phyloP scores from a whole-genome alignment of 1,140 invertebrate genomes.

The Cydia fagiglandana region DNA sequence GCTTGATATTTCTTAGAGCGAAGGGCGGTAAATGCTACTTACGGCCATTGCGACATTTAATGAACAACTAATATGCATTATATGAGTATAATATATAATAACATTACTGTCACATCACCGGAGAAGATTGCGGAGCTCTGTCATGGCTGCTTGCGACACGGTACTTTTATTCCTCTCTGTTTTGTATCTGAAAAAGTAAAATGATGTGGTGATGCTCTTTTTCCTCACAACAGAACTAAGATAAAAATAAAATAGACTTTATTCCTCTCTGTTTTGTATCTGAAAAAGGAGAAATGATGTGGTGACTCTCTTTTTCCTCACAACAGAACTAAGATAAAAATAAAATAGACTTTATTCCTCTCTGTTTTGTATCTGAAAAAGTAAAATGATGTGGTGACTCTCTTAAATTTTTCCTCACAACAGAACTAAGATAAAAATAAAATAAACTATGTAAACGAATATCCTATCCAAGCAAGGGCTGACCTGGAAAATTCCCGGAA shows the following conservation, averaged over 20 bases:
- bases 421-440: conserved; percentile 21
- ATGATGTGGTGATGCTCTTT: not conserved
- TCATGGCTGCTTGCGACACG: conserved; percentile 62
- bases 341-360: conserved; percentile 51
- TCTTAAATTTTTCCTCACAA: no score
- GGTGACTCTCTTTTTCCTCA: not conserved
- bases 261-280: conserved; percentile 69
- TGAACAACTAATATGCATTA: not conserved
- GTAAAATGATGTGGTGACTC: not conserved
- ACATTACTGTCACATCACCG: conserved; percentile 56
- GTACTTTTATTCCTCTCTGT: conserved; percentile 65
- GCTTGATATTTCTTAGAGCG: no score
- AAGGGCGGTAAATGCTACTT: not conserved
- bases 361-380: conserved; percentile 60
- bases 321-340: conserved; percentile 13
- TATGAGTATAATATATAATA: not conserved
- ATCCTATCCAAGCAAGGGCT: no score
- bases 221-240: not conserved
- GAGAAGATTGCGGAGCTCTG: conserved; percentile 60
- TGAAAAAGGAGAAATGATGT: not conserved
- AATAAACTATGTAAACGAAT: no score
- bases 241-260: conserved; percentile 40
- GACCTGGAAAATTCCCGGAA: no score
- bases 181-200: conserved; percentile 53
- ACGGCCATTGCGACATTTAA: not conserved